Evolutionary conservation across 2,797 vertebrate species (phyloP).

Genomic region (Pogonophryne albipinna): DNA sequence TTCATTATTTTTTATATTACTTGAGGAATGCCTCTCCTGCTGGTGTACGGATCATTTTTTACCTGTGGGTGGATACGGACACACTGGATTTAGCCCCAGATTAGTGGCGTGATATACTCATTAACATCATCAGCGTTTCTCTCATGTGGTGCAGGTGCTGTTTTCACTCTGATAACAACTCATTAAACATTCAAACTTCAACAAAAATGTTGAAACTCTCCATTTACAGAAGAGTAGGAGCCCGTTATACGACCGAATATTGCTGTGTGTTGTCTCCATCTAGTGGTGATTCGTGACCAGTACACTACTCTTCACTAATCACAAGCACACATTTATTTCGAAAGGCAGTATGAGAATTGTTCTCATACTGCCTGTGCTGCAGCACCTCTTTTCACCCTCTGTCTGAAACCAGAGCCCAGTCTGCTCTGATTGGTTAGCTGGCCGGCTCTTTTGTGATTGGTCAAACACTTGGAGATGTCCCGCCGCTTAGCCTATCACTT

Average conservation of each 20-base stretch:
- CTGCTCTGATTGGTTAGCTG: too few species aligned
- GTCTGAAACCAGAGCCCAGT: too few species aligned
- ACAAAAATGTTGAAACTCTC: neutral
- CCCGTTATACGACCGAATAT: neutral
- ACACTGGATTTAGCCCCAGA: slow-evolving; percentile 23
- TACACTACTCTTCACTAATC: neutral
- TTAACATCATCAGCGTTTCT: slow-evolving; percentile 1
- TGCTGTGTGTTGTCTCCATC: slow-evolving; percentile 53
- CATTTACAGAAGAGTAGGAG: neutral
- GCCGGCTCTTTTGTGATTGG: too few species aligned
- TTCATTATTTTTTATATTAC: slow-evolving; percentile 48
- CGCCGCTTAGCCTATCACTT: too few species aligned
- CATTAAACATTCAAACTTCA: neutral
- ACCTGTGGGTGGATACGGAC: neutral
- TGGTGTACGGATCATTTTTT: neutral
- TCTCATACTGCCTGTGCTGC: too few species aligned
- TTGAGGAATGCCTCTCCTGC: slow-evolving; percentile 33
- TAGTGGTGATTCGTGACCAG: slow-evolving; percentile 39
- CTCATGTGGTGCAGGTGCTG: slow-evolving; percentile 4
- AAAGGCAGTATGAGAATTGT: too few species aligned
- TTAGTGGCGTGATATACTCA: slow-evolving; percentile 3
- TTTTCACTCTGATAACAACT: slow-evolving; percentile 27
- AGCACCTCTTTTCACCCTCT: too few species aligned
- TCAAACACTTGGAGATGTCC: too few species aligned
- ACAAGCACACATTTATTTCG: too few species aligned